Conservation (phyloP, 2,113 vertebrate genomes). For the Embiotoca jacksoni region DNA sequence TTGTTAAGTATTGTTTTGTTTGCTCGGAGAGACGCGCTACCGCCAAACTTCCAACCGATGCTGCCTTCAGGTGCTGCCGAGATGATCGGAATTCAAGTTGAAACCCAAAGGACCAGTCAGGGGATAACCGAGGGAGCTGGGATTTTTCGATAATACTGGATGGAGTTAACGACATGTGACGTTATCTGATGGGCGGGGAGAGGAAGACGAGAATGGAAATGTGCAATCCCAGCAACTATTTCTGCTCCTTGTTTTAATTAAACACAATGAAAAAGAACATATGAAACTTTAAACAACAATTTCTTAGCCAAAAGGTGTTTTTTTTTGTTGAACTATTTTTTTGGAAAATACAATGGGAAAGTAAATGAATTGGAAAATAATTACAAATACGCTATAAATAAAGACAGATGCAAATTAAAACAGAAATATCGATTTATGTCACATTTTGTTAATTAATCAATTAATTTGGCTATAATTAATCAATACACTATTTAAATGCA, state of each 20-base stretch:
- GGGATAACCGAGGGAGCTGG: conserved; percentile 7
- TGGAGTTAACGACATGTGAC: conserved; percentile 45
- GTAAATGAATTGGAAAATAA: too few relatives aligned
- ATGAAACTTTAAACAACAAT: too few relatives aligned
- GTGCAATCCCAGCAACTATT: not conserved
- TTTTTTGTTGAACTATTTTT: not conserved
- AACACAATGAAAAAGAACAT: too few relatives aligned
- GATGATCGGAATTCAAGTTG: not conserved
- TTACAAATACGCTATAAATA: too few relatives aligned
- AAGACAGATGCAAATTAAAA: too few relatives aligned
- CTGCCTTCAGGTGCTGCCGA: conserved; percentile 60
- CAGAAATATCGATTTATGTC: too few relatives aligned
- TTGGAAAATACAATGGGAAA: not conserved
- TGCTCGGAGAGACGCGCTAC: not conserved
- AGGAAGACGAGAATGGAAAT: not conserved
- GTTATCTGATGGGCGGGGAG: conserved; percentile 38
- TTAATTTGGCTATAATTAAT: too few relatives aligned
- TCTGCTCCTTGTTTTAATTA: not conserved
- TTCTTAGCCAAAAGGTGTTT: not conserved
- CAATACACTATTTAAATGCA: too few relatives aligned
- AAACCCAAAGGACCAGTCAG: not conserved
- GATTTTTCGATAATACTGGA: conserved; percentile 46
- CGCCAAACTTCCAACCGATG: not conserved
- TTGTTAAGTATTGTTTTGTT: conserved; percentile 32
- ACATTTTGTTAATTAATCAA: too few relatives aligned